Evolutionary conservation across 2,888 invertebrate species (phyloP).

Genomic region (Mystacides longicornis): DNA sequence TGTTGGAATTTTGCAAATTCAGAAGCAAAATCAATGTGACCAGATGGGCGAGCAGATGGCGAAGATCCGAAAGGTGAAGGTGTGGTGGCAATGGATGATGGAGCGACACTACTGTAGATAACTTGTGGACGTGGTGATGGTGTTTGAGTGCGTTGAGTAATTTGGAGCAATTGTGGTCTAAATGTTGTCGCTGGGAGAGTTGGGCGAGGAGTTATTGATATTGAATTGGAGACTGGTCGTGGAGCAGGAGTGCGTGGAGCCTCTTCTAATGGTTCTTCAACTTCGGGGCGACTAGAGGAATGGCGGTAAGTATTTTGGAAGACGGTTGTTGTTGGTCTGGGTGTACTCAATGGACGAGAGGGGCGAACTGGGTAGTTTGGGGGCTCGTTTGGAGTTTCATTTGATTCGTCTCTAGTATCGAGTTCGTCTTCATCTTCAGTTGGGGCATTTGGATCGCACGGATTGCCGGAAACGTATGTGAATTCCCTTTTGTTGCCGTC

Average conservation of each 20-base stretch:
- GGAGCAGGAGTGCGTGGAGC: conserved; percentile 51
- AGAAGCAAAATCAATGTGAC: conserved; percentile 59
- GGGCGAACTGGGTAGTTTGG: conserved; percentile 56
- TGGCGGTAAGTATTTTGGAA: conserved; percentile 62
- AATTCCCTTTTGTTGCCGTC: conserved; percentile 81
- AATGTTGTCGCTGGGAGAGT: conserved; percentile 60
- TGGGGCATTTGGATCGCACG: conserved; percentile 78
- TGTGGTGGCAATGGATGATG: conserved; percentile 30
- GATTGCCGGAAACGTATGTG: conserved; percentile 79
- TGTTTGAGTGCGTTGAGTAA: conserved; percentile 49
- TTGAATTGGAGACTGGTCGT: conserved; percentile 41
- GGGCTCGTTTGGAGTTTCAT: conserved; percentile 53
- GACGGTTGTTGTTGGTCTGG: conserved; percentile 53
- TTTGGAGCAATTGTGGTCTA: conserved; percentile 54
- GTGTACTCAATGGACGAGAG: conserved; percentile 39
- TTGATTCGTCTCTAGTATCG: conserved; percentile 48
- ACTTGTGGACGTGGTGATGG: conserved; percentile 29
- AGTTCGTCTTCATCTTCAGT: conserved; percentile 59
- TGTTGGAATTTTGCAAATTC: conserved; percentile 69
- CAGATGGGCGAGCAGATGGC: conserved; percentile 33
- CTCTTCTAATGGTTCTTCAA: conserved; percentile 51
- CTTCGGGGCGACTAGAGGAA: conserved; percentile 42
- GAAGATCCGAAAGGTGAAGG: conserved; percentile 35
- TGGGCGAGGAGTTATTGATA: conserved; percentile 35
- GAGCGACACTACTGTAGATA: conserved; percentile 27